These are phyloP conservation scores for Palythoa grandis DNA, from an alignment of 92 coral and sea anemone species.

Conservation along the genomic window DNA sequence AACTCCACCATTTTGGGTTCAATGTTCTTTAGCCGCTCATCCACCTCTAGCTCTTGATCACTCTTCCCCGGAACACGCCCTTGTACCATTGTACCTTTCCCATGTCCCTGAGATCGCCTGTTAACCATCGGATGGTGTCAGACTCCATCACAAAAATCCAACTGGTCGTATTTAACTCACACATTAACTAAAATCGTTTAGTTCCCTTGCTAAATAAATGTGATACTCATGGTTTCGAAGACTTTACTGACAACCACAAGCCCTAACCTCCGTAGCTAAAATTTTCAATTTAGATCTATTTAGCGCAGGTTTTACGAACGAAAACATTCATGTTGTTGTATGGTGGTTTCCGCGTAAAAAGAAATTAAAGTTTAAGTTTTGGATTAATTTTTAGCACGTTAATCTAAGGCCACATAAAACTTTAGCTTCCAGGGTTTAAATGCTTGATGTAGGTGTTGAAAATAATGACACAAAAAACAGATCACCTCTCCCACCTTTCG, in stretches of 20 bases:
- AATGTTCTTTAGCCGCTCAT: conserved; percentile 84
- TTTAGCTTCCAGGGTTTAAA: not conserved
- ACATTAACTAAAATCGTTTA: too few relatives aligned
- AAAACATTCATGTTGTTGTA: too few relatives aligned
- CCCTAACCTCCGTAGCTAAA: not conserved
- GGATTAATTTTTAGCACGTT: not conserved
- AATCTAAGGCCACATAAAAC: not conserved
- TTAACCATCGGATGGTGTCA: not conserved
- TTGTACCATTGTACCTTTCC: conserved; percentile 5
- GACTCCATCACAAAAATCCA: not conserved
- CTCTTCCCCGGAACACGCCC: conserved; percentile 14
- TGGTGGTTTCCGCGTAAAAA: too few relatives aligned
- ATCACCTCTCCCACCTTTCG: conserved; percentile 2
- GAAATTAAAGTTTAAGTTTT: too few relatives aligned
- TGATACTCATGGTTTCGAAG: too few relatives aligned
- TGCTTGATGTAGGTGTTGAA: not conserved
- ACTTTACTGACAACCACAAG: too few relatives aligned
- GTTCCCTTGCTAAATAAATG: too few relatives aligned
- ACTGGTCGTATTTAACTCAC: not conserved
- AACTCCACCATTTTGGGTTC: conserved; percentile 97
- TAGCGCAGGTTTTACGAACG: too few relatives aligned
- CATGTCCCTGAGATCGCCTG: conserved; percentile 14
- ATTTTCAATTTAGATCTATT: not conserved
- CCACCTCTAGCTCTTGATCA: conserved; percentile 63
- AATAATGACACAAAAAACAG: not conserved